Conservation (phyloP, 2,888 invertebrate species). For the Eurytoma californica region DNA sequence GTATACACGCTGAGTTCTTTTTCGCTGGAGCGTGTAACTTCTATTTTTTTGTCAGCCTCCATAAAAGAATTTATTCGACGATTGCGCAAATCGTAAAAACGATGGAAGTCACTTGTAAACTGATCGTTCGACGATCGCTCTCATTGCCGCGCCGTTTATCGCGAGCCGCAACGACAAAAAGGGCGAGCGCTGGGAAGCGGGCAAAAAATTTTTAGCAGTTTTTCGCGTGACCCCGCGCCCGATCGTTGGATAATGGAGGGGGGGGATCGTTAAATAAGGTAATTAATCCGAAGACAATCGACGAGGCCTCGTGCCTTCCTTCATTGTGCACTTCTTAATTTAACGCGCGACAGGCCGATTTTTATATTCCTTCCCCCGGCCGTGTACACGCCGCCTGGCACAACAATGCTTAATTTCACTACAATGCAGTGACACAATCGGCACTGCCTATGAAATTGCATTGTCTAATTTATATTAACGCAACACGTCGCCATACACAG, state of each 20-base stretch:
- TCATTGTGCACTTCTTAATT: neutral
- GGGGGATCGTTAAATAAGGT: neutral
- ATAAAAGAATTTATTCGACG: conserved; percentile 24
- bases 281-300: conserved; percentile 8
- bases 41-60: neutral
- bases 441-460: neutral
- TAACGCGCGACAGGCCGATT: neutral
- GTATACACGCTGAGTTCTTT: neutral
- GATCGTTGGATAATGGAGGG: too few species aligned
- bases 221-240: too few species aligned
- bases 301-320: too few species aligned
- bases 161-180: too few species aligned
- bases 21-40: conserved; percentile 13
- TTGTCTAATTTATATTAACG: neutral
- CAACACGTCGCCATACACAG: neutral
- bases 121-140: neutral
- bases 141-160: too few species aligned
- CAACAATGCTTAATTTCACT: conserved; percentile 6
- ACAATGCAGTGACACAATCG: conserved; percentile 15
- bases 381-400: neutral
- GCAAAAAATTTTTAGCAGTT: too few species aligned
- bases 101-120: neutral
- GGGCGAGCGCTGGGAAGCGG: too few species aligned
- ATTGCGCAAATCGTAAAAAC: conserved; percentile 7
- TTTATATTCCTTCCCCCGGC: neutral